Evolutionary conservation across 2,797 vertebrate genomes (phyloP).

Genomic region (Pseudochirops cupreus): DNA sequence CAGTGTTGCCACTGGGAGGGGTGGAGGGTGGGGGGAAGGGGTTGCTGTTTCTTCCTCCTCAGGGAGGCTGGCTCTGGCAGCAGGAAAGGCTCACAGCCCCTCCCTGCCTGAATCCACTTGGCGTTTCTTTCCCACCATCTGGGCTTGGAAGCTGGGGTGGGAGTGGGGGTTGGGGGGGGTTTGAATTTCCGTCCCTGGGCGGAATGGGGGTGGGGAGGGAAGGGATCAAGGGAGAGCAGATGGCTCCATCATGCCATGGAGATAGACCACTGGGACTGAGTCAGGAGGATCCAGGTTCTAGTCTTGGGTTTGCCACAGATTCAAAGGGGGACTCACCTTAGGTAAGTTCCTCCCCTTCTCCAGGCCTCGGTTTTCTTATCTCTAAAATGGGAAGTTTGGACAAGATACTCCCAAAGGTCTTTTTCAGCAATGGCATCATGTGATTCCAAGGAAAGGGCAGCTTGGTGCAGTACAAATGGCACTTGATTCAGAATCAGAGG

Average conservation of each 20-base stretch:
- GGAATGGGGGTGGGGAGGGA: slow-evolving; percentile 75
- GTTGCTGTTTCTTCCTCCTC: slow-evolving; percentile 68
- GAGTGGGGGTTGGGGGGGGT: slow-evolving; percentile 47
- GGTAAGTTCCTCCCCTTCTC: neutral
- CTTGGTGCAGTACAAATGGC: neutral
- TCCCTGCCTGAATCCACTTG: slow-evolving; percentile 72
- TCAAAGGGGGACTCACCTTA: neutral
- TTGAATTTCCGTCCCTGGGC: slow-evolving; percentile 62
- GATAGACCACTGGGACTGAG: neutral
- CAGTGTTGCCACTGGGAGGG: slow-evolving; percentile 74
- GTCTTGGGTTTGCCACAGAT: neutral
- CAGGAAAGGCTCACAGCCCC: slow-evolving; percentile 69
- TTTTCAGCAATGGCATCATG: neutral
- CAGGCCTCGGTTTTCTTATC: neutral
- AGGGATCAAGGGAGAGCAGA: slow-evolving; percentile 59
- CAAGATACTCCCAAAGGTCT: neutral
- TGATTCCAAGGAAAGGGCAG: neutral
- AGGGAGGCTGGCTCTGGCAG: slow-evolving; percentile 72
- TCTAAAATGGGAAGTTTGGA: neutral
- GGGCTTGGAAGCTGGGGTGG: slow-evolving; percentile 65
- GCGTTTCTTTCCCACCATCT: slow-evolving; percentile 74
- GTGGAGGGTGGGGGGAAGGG: slow-evolving; percentile 72
- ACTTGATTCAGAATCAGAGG: neutral
- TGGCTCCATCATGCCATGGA: neutral
- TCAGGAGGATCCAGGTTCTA: neutral